Conservation (phyloP, 1,140 invertebrate species). For the Nymphalis io region DNA sequence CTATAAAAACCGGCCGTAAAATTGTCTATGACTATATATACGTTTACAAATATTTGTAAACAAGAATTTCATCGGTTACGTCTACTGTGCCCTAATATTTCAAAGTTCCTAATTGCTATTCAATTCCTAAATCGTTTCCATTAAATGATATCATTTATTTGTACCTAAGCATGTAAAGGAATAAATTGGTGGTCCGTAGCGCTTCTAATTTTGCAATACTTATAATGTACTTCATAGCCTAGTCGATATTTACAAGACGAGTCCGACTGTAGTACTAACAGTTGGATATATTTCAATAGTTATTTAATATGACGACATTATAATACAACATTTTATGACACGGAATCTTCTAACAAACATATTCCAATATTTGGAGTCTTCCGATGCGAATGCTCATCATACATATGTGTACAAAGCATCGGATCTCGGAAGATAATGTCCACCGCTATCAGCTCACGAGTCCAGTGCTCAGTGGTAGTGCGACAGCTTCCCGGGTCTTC, state of each 20-base stretch:
- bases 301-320: too few species aligned
- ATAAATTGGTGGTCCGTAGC: neutral
- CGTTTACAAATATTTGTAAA: neutral
- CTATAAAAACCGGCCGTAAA: neutral
- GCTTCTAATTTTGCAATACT: neutral
- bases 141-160: neutral
- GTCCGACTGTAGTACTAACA: neutral
- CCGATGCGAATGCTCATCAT: neutral
- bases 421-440: constrained; percentile 11
- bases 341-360: neutral
- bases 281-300: neutral
- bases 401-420: neutral
- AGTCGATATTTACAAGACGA: neutral
- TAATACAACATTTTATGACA: too few species aligned
- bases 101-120: too few species aligned
- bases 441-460: neutral
- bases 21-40: constrained; percentile 1
- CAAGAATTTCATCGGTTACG: too few species aligned
- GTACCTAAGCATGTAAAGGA: neutral
- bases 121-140: too few species aligned
- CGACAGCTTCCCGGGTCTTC: constrained; percentile 82
- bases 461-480: constrained; percentile 82
- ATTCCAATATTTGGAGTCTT: neutral
- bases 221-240: constrained; percentile 8
- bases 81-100: too few species aligned